Evolutionary conservation across 2,797 vertebrate genomes (phyloP).

Genomic region (Brachymystax lenok): DNA sequence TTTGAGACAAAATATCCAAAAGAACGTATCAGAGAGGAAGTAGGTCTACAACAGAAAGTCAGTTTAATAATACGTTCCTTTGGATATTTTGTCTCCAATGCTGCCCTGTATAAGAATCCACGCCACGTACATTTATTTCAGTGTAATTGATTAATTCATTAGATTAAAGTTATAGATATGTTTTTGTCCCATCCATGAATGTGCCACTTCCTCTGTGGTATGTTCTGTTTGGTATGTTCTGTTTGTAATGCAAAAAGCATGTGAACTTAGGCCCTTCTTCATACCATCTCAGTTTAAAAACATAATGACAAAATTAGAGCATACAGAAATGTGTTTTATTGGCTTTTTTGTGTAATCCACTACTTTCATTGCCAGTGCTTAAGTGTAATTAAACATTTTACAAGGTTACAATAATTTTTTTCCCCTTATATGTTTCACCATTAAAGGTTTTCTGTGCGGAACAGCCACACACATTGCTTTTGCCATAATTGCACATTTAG

Average conservation of each 20-base stretch:
- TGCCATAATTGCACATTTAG: constrained; percentile 10
- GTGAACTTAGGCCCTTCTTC: background rate
- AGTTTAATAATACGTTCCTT: no score
- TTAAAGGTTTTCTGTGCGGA: background rate
- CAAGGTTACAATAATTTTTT: background rate
- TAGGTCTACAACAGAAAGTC: no score
- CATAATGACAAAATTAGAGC: constrained; percentile 7
- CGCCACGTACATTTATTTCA: background rate
- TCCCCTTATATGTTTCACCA: constrained; percentile 2
- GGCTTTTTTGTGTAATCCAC: background rate
- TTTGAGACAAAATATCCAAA: no score
- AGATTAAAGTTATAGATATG: background rate
- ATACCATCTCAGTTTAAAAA: background rate
- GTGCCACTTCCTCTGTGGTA: background rate
- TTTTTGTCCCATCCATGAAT: background rate
- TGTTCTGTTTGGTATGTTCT: background rate
- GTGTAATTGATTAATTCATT: background rate
- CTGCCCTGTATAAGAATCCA: no score
- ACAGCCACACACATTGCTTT: background rate
- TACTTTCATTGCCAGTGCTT: background rate
- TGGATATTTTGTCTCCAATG: no score
- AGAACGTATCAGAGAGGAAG: no score
- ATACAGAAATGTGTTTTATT: background rate
- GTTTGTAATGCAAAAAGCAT: constrained; percentile 5
- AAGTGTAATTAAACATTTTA: background rate